phyloP scores from a whole-genome alignment of 2,113 vertebrate species.

The Sorex fumeus region DNA sequence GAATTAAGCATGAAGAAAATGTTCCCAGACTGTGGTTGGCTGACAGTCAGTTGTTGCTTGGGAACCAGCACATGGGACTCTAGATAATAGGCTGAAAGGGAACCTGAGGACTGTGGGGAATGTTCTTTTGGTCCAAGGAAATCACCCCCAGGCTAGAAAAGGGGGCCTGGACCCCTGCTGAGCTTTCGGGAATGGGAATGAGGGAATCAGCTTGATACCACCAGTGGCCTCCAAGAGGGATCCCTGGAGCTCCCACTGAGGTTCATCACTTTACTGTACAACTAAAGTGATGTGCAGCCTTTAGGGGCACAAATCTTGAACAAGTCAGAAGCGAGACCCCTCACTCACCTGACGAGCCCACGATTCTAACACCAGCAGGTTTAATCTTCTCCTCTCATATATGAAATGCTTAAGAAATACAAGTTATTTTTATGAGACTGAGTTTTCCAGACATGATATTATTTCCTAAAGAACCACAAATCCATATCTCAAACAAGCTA shows the following conservation, averaged over 20 bases:
- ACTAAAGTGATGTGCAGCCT: background rate
- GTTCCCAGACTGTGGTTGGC: background rate
- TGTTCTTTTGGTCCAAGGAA: background rate
- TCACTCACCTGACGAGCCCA: background rate
- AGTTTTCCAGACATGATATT: background rate
- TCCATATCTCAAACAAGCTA: background rate
- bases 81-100: background rate
- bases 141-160: background rate
- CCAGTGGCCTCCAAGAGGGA: background rate
- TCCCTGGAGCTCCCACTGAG: background rate
- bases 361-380: background rate
- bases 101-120: background rate
- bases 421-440: background rate
- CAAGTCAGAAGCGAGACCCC: background rate
- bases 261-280: background rate
- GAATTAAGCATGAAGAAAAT: background rate
- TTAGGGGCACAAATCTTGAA: background rate
- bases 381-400: background rate
- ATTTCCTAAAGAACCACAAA: background rate
- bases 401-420: background rate
- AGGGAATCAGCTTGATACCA: accelerated
- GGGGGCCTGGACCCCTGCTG: background rate
- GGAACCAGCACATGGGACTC: background rate
- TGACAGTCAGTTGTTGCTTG: background rate
- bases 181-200: background rate